Conservation (phyloP, 2,113 vertebrate species). For the Protobothrops flavoviridis region DNA sequence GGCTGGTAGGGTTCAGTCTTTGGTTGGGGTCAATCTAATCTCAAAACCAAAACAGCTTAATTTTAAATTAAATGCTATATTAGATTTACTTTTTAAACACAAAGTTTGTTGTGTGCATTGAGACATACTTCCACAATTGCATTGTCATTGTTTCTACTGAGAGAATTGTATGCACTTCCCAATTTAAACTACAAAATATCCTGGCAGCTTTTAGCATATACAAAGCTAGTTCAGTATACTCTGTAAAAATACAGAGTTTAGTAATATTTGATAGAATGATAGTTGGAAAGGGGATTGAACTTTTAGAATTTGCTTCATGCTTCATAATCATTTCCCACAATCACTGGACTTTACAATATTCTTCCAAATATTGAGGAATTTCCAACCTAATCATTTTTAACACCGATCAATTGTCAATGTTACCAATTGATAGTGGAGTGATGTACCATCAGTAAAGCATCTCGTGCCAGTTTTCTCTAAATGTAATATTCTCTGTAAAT, state of each 20-base stretch:
- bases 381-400: neutral
- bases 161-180: neutral
- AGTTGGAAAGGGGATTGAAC: neutral
- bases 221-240: neutral
- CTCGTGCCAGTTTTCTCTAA: neutral
- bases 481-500: neutral
- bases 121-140: neutral
- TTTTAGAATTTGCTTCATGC: neutral
- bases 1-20: neutral
- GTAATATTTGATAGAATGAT: neutral
- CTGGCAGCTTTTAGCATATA: neutral
- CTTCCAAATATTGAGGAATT: neutral
- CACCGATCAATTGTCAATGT: neutral
- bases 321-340: neutral
- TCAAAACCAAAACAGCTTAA: neutral
- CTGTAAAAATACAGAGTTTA: neutral
- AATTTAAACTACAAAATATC: neutral
- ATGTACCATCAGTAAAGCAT: neutral
- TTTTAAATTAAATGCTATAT: neutral
- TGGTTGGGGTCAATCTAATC: neutral
- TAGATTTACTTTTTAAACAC: neutral
- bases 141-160: neutral
- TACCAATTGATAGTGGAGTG: neutral
- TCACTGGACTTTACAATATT: neutral
- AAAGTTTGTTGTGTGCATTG: neutral